These are phyloP conservation scores for Sphenodon punctatus DNA, from an alignment of 2,797 vertebrate species.

Conservation along the genomic window DNA sequence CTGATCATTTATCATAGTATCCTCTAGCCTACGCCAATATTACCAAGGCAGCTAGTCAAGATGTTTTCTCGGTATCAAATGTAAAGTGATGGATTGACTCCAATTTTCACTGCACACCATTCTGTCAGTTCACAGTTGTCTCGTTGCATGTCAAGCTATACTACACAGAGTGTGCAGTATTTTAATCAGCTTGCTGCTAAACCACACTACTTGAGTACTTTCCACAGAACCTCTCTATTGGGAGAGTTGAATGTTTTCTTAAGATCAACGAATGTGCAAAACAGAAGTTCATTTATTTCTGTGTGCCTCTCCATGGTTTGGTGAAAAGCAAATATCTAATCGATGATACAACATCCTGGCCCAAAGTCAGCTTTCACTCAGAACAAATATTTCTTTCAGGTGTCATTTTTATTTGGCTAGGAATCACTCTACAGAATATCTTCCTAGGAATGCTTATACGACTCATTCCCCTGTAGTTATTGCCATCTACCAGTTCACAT, in stretches of 20 bases:
- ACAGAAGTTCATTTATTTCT: not conserved
- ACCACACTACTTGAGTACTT: not conserved
- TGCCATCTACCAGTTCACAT: not conserved
- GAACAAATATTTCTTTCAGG: not conserved
- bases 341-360: too few species aligned
- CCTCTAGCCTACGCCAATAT: too few species aligned
- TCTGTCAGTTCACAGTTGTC: not conserved
- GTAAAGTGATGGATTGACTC: too few species aligned
- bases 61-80: too few species aligned
- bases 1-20: too few species aligned
- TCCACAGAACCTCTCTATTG: not conserved
- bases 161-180: too few species aligned
- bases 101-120: not conserved
- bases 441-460: not conserved
- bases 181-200: not conserved
- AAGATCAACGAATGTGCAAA: not conserved
- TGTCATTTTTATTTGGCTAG: not conserved
- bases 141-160: not conserved
- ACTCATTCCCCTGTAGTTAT: not conserved
- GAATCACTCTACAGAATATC: too few species aligned
- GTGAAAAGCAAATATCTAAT: not conserved
- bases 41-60: too few species aligned
- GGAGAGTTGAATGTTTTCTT: not conserved
- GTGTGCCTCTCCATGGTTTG: not conserved
- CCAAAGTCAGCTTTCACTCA: not conserved